These are phyloP conservation scores for Oryzias curvinotus DNA, from an alignment of 2,113 vertebrate genomes.

Conservation along the genomic window DNA sequence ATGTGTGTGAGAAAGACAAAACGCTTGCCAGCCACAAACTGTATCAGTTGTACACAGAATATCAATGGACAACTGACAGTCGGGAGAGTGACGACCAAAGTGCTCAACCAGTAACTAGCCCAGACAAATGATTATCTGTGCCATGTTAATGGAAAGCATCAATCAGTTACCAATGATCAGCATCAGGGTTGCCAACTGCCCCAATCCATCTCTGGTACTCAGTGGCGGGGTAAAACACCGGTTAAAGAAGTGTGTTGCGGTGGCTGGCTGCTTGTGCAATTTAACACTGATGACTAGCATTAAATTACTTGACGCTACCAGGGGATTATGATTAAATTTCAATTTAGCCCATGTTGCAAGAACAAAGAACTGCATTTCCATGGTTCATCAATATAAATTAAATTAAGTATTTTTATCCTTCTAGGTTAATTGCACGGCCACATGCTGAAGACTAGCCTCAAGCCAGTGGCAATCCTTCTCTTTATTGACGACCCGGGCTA, in stretches of 20 bases:
- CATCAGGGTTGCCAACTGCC: constrained; percentile 21
- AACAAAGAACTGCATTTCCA: constrained; percentile 56
- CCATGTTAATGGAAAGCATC: constrained; percentile 42
- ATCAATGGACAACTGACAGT: constrained; percentile 26
- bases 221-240: constrained; percentile 44
- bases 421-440: constrained; percentile 44
- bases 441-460: constrained; percentile 14
- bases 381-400: constrained; percentile 51
- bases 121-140: constrained; percentile 44
- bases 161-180: constrained; percentile 51
- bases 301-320: constrained; percentile 48
- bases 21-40: constrained; percentile 8
- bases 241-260: constrained; percentile 23
- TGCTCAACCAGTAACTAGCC: constrained; percentile 22
- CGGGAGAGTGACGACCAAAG: constrained; percentile 22
- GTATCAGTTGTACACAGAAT: constrained; percentile 10
- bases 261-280: constrained; percentile 44
- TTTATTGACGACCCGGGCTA: constrained; percentile 20
- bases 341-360: constrained; percentile 46
- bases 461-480: constrained; percentile 16
- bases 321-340: constrained; percentile 46
- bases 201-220: constrained; percentile 49
- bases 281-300: constrained; percentile 52
- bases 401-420: constrained; percentile 48
- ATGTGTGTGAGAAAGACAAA: constrained; percentile 5